Conservation (phyloP, 2,113 vertebrate species). For the Mustela lutreola region DNA sequence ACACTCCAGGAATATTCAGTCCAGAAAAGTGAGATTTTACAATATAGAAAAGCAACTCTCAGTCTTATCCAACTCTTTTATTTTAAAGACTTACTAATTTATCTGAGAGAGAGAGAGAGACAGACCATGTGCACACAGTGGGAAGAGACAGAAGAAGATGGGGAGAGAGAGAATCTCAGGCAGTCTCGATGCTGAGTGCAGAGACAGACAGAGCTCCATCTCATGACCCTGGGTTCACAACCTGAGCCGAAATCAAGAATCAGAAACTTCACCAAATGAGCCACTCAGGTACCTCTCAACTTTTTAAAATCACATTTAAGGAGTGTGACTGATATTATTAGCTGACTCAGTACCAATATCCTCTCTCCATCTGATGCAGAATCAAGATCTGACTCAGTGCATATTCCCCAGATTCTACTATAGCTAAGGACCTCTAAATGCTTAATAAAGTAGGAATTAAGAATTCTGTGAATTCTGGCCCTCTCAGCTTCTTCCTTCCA, state of each 20-base stretch:
- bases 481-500: neutral
- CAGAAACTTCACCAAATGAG: neutral
- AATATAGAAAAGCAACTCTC: neutral
- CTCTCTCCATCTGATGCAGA: neutral
- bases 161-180: neutral
- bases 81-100: neutral
- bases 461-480: neutral
- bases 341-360: neutral
- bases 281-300: neutral
- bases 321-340: neutral
- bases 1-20: neutral
- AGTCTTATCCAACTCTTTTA: neutral
- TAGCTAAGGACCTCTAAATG: rapidly evolving
- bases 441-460: neutral
- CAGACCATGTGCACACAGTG: neutral
- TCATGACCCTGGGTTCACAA: neutral
- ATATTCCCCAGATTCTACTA: neutral
- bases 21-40: neutral
- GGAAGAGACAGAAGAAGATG: neutral
- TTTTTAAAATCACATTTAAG: neutral
- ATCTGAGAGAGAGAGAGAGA: neutral
- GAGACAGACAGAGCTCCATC: neutral
- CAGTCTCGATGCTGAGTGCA: neutral
- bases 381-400: neutral
- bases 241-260: neutral